These are phyloP conservation scores for Mylabris sibirica DNA, from an alignment of 2,888 invertebrate genomes.

Conservation along the genomic window DNA sequence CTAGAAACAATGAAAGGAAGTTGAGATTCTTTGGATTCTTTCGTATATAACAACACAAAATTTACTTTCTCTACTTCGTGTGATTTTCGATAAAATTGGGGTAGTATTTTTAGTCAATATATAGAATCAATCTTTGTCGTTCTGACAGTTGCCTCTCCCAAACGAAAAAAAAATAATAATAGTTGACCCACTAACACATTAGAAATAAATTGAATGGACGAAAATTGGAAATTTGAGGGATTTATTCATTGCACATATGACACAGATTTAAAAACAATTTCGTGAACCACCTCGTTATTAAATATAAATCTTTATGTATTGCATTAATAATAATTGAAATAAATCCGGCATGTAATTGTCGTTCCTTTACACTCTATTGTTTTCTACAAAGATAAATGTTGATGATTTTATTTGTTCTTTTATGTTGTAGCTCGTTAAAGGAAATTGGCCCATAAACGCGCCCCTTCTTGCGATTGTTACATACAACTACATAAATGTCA, in stretches of 20 bases:
- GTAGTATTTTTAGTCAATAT: constrained; percentile 24
- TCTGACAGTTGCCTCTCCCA: constrained; percentile 20
- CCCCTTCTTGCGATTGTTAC: background rate
- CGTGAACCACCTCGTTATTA: background rate
- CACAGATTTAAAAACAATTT: background rate
- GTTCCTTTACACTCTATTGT: background rate
- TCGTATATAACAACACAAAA: background rate
- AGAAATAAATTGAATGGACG: constrained; percentile 37
- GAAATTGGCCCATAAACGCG: background rate
- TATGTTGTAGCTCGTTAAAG: background rate
- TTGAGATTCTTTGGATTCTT: background rate
- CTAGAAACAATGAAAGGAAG: background rate
- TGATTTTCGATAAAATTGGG: background rate
- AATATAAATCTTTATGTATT: too few species aligned
- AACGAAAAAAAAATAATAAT: constrained; percentile 15
- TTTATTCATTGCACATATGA: constrained; percentile 7
- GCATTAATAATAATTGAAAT: too few species aligned
- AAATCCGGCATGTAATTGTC: too few species aligned
- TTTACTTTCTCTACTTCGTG: background rate
- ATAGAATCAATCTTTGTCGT: constrained; percentile 27
- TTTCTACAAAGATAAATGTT: background rate
- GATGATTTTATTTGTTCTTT: background rate
- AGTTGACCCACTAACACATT: constrained; percentile 34
- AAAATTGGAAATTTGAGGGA: constrained; percentile 29
- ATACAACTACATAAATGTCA: background rate